Evolutionary conservation across 2,113 vertebrate species (phyloP).

Genomic region (Solea senegalensis): DNA sequence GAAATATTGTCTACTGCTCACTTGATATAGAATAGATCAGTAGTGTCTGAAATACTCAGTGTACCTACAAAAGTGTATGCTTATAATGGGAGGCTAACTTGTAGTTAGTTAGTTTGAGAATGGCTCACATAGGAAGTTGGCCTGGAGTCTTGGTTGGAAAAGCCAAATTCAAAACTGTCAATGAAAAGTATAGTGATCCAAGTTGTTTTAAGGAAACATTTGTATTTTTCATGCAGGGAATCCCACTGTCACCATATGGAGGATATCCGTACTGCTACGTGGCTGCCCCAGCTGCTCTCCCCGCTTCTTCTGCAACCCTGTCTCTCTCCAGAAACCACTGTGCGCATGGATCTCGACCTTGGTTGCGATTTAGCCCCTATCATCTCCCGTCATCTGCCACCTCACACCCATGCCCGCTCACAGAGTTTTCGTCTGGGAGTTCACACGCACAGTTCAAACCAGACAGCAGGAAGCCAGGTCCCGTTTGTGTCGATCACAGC

Average conservation of each 20-base stretch:
- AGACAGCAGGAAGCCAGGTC: constrained; percentile 82
- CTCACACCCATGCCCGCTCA: constrained; percentile 81
- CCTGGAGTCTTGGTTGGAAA: too few relatives aligned
- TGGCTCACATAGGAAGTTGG: too few relatives aligned
- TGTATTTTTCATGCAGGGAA: constrained; percentile 82
- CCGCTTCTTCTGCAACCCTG: constrained; percentile 80
- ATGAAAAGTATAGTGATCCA: background rate
- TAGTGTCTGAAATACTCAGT: too few relatives aligned
- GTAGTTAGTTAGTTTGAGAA: too few relatives aligned
- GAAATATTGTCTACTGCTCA: too few relatives aligned
- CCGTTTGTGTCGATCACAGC: constrained; percentile 78
- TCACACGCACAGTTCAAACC: constrained; percentile 79
- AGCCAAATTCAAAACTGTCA: too few relatives aligned
- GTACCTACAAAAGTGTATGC: too few relatives aligned
- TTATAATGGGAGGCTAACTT: too few relatives aligned
- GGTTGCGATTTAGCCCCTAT: constrained; percentile 92
- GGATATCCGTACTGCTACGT: constrained; percentile 92
- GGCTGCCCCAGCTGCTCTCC: constrained; percentile 84
- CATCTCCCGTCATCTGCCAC: constrained; percentile 85
- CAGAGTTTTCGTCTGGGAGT: constrained; percentile 71
- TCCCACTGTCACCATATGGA: constrained; percentile 90
- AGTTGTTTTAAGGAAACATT: background rate
- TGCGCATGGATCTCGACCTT: constrained; percentile 84
- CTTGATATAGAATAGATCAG: too few relatives aligned
- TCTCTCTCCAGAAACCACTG: constrained; percentile 83